Evolutionary conservation across 2,888 invertebrate species (phyloP).

Genomic region (Hirtodrosophila duncani): DNA sequence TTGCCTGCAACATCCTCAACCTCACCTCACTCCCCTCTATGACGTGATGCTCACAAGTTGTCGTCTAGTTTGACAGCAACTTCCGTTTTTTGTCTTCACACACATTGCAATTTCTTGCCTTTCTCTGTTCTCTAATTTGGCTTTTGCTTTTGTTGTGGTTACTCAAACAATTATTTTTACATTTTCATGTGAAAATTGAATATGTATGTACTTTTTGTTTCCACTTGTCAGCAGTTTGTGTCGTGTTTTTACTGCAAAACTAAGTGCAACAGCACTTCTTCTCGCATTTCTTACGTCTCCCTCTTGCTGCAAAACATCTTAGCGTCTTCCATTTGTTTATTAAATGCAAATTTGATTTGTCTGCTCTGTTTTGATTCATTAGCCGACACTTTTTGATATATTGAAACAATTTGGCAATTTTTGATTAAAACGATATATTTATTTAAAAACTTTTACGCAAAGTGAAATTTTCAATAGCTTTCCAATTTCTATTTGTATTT

Average conservation of each 20-base stretch:
- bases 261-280: slow-evolving; percentile 23
- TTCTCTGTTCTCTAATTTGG: slow-evolving; percentile 39
- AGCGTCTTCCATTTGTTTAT: slow-evolving; percentile 21
- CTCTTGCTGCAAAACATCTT: slow-evolving; percentile 1
- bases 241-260: slow-evolving; percentile 7
- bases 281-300: neutral
- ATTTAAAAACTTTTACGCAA: slow-evolving; percentile 16
- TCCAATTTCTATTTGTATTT: slow-evolving; percentile 24
- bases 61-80: slow-evolving; percentile 47
- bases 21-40: neutral
- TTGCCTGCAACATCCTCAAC: neutral
- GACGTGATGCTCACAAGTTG: neutral
- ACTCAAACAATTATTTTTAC: slow-evolving; percentile 51
- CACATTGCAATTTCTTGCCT: neutral
- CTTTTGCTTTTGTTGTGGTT: slow-evolving; percentile 44
- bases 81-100: slow-evolving; percentile 39
- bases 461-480: slow-evolving; percentile 10
- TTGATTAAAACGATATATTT: slow-evolving; percentile 22
- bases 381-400: slow-evolving; percentile 7
- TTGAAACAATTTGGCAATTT: slow-evolving; percentile 4
- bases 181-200: slow-evolving; percentile 33
- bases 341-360: slow-evolving; percentile 18
- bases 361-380: slow-evolving; percentile 29
- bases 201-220: neutral
- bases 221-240: slow-evolving; percentile 1